Conservation (phyloP, 37 sponge, comb jelly and placozoan genomes). For the Mnemiopsis leidyi region DNA sequence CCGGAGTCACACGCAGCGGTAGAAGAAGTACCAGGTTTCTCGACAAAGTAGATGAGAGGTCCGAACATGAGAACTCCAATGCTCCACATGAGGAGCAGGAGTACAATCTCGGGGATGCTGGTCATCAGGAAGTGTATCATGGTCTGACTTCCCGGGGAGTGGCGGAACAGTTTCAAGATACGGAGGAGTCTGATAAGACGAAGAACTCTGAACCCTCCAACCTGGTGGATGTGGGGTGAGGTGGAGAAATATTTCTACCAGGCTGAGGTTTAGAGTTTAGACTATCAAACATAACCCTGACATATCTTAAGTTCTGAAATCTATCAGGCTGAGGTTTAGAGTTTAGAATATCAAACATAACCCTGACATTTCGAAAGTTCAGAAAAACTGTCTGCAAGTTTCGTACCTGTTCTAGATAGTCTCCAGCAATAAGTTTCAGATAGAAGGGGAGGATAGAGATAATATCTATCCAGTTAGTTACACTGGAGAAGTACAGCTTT, state of each 20-base stretch:
- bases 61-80: constrained; percentile 42
- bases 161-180: constrained; percentile 42
- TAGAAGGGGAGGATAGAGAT: constrained; percentile 47
- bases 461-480: constrained; percentile 19
- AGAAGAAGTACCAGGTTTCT: neutral
- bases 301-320: too few relatives aligned
- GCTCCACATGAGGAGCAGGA: constrained; percentile 41
- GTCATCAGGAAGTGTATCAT: constrained; percentile 46
- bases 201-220: constrained; percentile 33
- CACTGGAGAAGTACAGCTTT: constrained; percentile 22
- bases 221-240: neutral
- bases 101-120: constrained; percentile 33
- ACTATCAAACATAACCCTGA: too few relatives aligned
- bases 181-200: constrained; percentile 33
- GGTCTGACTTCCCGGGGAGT: constrained; percentile 40
- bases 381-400: too few relatives aligned
- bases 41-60: constrained; percentile 9
- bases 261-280: too few relatives aligned
- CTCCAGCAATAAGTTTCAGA: neutral
- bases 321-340: too few relatives aligned
- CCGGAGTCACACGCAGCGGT: neutral
- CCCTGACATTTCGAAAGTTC: too few relatives aligned
- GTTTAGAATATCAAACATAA: too few relatives aligned
- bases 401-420: constrained; percentile 3
- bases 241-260: too few relatives aligned